phyloP scores from a whole-genome alignment of 1,140 invertebrate species.

The Antheraea mylitta region DNA sequence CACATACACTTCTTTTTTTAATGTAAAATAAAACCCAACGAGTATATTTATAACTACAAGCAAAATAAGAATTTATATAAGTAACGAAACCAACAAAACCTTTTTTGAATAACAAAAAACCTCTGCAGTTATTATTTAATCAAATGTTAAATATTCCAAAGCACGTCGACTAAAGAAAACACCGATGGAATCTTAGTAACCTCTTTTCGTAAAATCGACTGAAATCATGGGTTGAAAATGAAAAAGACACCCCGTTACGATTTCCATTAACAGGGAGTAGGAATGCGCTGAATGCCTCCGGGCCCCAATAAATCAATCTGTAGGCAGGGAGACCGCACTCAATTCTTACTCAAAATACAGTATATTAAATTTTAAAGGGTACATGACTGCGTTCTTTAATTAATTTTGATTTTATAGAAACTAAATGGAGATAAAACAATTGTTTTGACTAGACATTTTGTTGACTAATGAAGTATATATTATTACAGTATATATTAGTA shows the following conservation, averaged over 20 bases:
- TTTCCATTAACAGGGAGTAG: slow-evolving; percentile 59
- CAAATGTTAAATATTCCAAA: slow-evolving; percentile 9
- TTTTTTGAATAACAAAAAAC: slow-evolving; percentile 2
- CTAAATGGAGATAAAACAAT: not conserved
- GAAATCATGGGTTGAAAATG: slow-evolving; percentile 53
- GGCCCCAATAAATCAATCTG: slow-evolving; percentile 55
- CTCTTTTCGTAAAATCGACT: slow-evolving; percentile 54
- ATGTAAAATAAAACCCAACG: too few relatives aligned
- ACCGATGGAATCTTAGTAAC: too few relatives aligned
- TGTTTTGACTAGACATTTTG: too few relatives aligned
- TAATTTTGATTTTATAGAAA: not conserved
- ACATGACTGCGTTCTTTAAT: slow-evolving; percentile 16
- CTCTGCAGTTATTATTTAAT: slow-evolving; percentile 2
- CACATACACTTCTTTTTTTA: too few relatives aligned
- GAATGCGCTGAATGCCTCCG: slow-evolving; percentile 43
- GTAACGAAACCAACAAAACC: not conserved
- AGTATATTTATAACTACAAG: too few relatives aligned
- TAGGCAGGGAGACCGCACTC: slow-evolving; percentile 24
- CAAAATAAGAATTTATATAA: too few relatives aligned
- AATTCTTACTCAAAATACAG: slow-evolving; percentile 22
- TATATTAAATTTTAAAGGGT: slow-evolving; percentile 27
- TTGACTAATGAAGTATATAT: too few relatives aligned
- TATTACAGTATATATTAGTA: too few relatives aligned
- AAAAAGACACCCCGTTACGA: slow-evolving; percentile 49
- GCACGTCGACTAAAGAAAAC: slow-evolving; percentile 25